These are phyloP conservation scores for Bibio marci DNA, from an alignment of 2,888 invertebrate genomes.

Conservation along the genomic window DNA sequence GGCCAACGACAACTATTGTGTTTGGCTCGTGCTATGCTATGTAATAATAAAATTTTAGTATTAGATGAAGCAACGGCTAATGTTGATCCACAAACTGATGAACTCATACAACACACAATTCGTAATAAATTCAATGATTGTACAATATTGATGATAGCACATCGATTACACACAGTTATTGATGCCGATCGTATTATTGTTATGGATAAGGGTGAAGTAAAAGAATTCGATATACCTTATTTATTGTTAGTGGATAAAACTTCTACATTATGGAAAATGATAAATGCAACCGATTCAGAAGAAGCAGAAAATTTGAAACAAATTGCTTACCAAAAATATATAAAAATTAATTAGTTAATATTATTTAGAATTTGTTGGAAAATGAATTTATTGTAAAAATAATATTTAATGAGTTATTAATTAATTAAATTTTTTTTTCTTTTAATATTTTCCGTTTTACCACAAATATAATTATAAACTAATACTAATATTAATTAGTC, in stretches of 20 bases:
- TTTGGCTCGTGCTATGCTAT: slow-evolving; percentile 61
- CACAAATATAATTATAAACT: too few relatives aligned
- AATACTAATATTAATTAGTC: too few relatives aligned
- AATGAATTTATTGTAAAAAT: too few relatives aligned
- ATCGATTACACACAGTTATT: slow-evolving; percentile 71
- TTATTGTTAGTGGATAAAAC: slow-evolving; percentile 19
- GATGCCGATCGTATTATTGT: slow-evolving; percentile 68
- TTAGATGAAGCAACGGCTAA: slow-evolving; percentile 46
- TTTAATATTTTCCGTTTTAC: too few relatives aligned
- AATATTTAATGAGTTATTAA: too few relatives aligned
- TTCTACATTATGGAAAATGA: not conserved
- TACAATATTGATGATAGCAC: slow-evolving; percentile 71
- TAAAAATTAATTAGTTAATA: too few relatives aligned
- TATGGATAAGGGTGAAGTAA: slow-evolving; percentile 55
- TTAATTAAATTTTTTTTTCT: too few relatives aligned
- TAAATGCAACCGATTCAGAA: not conserved
- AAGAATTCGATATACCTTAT: slow-evolving; percentile 45
- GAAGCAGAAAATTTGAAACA: not conserved
- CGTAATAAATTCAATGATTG: slow-evolving; percentile 52
- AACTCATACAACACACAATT: slow-evolving; percentile 60
- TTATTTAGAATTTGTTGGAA: too few relatives aligned
- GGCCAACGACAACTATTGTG: slow-evolving; percentile 69
- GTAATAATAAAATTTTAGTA: slow-evolving; percentile 58
- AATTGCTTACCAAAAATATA: not conserved
- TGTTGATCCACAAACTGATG: slow-evolving; percentile 48